Evolutionary conservation across 2,888 invertebrate genomes (phyloP).

Genomic region (Eristalis arbustorum): DNA sequence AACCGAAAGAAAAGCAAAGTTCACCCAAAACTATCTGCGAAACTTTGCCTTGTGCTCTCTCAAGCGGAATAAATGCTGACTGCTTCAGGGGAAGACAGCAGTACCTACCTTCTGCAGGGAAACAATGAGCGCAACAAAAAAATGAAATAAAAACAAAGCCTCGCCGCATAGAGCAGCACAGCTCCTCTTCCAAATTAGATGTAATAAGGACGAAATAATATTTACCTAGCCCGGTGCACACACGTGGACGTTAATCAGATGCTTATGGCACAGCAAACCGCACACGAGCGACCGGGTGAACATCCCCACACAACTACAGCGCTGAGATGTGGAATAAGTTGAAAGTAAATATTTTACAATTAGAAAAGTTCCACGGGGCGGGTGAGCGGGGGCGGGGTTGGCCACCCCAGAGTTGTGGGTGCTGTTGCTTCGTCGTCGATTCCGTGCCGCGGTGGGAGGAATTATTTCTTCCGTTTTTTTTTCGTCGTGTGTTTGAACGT

Average conservation of each 20-base stretch:
- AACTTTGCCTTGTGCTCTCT: neutral
- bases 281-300: neutral
- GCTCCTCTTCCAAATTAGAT: conserved; percentile 36
- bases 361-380: neutral
- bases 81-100: neutral
- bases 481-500: neutral
- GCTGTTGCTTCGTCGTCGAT: neutral
- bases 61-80: neutral
- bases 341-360: neutral
- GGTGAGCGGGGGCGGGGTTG: neutral
- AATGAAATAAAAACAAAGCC: neutral
- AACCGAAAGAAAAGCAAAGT: neutral
- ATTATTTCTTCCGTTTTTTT: neutral
- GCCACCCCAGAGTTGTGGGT: neutral
- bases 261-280: conserved; percentile 14
- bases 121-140: neutral
- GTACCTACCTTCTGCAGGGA: neutral
- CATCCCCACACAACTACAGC: neutral
- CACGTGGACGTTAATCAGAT: conserved; percentile 16
- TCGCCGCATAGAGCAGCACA: neutral
- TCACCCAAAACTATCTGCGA: neutral
- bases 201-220: conserved; percentile 44
- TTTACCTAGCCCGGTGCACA: conserved; percentile 20
- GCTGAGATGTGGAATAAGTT: neutral
- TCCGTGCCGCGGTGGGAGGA: neutral